Evolutionary conservation across 2,797 vertebrate genomes (phyloP), one percentile per base, ranked within the genome.

Genomic region (Bradypus variegatus): DNA sequence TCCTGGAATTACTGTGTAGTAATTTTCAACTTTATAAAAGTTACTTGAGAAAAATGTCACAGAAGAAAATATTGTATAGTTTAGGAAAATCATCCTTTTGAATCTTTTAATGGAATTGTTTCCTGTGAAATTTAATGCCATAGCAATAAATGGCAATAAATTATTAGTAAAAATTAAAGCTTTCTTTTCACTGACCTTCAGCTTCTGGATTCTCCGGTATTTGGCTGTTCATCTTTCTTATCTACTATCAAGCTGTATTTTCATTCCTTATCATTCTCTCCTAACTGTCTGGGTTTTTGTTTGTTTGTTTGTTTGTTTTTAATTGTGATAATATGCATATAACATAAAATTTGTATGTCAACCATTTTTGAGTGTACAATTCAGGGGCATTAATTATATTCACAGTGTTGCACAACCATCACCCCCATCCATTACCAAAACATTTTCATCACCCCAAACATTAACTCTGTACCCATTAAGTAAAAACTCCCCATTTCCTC

Each of bases 11-110:
- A 87, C 60, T 88, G 8, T 88, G 29, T n/a, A 53, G 76, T 73
- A 33, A 38, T 93, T 82, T 89, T 95, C 75, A 75, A 90, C 92
- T 92, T 73, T 64, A 60, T 82, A 21, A 50, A 72, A 86, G n/a
- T 62, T 60, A 83, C 16, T 25, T 86, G 48, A 90, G 70, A 60
- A 76, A 72, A 82, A 79, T 75, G 53, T 64, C 89, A 91, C 33
- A 78, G 77, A 36, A 36, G 31, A 91, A 60, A 79, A 75, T 53
- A 64, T 88, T 73, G n/a, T 75, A 58, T 48, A 75, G 12, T 85
- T 88, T 73, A 38, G 81, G 78, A 83, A 93, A 94, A 77, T 75
- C 65, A 4, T 73, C 29, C 36, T 90, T 93, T 90, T 67, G 55
- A 81, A 69, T 76, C 48, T 88, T 75, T 23, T 84, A 76, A 41